Evolutionary conservation across 2,888 invertebrate genomes (phyloP), one percentile per base, ranked within the genome.

Genomic region (Coecobrya sp.): DNA sequence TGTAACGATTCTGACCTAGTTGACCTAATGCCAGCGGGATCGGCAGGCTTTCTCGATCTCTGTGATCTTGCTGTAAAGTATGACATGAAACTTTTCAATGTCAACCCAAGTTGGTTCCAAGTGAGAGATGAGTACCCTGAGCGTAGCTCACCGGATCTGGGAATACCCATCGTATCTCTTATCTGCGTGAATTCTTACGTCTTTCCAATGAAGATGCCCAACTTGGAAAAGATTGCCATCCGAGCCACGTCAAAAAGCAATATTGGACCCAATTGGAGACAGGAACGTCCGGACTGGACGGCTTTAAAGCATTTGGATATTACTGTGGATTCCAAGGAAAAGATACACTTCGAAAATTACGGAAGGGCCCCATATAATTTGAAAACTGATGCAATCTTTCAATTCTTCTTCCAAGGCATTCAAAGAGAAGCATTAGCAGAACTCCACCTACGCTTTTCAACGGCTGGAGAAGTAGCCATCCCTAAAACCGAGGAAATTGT

Each of bases 251-350:
- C 55, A 0, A 8, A 0, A 10, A 30, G 86, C 36, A 4, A 3
- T 19, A 1, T 19, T 1, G 55, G n/a, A 1, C n/a, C 49, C 16
- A n/a, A 55, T 1, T 55, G 55, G 55, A 1, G 55, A 19, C 3
- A n/a, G 10, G 22, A 13, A 36, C 76, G 52, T 0, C 22, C 13
- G 7, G 42, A 13, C 0, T 88, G 88, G 88, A 27, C 45, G 0
- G 25, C 16, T 5, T 27, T 88, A 19, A 45, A 81, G n/a, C 8
- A 19, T 0, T 16, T 88, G 45, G 49, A 81, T n/a, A 22, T 88
- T 8, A 79, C 68, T 7, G 88, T 88, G 49, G 81, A 88, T 27
- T 68, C 68, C 22, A 25, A 36, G 45, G 30, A n/a, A n/a, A n/a
- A n/a, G n/a, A n/a, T n/a, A n/a, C n/a, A n/a, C n/a, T n/a, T n/a